Percentiles rank a stretch among this genome's conserved stretches.
phyloP scores from a whole-genome alignment of 1,140 invertebrate genomes.

The Panagrolaimus sp. region DNA sequence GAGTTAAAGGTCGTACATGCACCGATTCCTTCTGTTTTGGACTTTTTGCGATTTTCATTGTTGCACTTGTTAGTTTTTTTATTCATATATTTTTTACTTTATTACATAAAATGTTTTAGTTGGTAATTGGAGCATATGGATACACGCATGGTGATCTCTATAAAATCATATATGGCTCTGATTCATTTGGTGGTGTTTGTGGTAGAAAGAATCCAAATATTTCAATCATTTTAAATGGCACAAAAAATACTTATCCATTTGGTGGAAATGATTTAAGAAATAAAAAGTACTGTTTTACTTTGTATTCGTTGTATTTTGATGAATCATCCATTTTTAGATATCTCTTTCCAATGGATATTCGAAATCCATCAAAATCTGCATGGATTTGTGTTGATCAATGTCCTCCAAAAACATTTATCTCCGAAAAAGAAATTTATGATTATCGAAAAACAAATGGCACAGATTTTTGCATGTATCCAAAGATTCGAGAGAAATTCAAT shows the following conservation, averaged over 20 bases:
- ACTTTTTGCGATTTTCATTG: constrained; percentile 35
- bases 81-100: not conserved
- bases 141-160: constrained; percentile 48
- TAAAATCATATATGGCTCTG: not conserved
- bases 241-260: not conserved
- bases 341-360: constrained; percentile 18
- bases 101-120: not conserved
- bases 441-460: not conserved
- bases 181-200: not conserved
- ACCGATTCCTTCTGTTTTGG: constrained; percentile 39
- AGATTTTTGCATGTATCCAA: not conserved
- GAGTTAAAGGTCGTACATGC: constrained; percentile 45
- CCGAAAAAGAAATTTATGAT: not conserved
- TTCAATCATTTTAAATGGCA: not conserved
- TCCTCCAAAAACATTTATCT: constrained; percentile 16
- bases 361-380: not conserved
- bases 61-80: constrained; percentile 8
- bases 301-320: not conserved
- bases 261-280: constrained; percentile 6
- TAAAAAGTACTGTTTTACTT: not conserved
- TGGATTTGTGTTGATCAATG: constrained; percentile 16
- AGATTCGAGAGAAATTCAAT: not conserved
- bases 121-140: not conserved
- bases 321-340: not conserved
- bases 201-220: not conserved